Base-by-base conservation (phyloP, 2,888 invertebrate genomes). In the Onthophagus sagittarius region DNA sequence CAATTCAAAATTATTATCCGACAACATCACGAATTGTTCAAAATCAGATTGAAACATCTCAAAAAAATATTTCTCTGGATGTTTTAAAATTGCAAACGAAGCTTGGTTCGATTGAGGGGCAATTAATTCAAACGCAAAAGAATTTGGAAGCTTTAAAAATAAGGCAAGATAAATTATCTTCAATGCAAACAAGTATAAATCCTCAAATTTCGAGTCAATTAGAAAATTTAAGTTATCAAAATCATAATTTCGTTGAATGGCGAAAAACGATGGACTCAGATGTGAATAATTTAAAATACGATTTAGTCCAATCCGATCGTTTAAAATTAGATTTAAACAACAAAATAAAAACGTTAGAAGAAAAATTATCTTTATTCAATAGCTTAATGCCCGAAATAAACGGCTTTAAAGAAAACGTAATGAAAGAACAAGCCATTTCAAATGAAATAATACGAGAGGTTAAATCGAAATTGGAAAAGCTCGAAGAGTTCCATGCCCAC, bases 181-280 rank as follows among this genome's bases (percentile, higher is more conserved):
- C 71, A 13, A 71, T 76, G 64, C 74, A 77, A 14, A 73, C 72
- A n/a, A 63, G 33, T n/a, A 71, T 76, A 23, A 74, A 71, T 31
- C 39, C 65, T 15, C 74, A 77, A 15, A 72, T 75, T 63, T 75
- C 80, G 72, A 75, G 75, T 4, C 75, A 77, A 32, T 74, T 79
- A 72, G 82, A 83, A 53, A 81, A 80, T 75, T n/a, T 82, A 0
- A 79, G 81, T 72, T 80, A 81, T 63, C 83, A 83, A 76, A 79
- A 76, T 65, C 79, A 88, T 87, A 85, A 87, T 76, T 77, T 88
- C n/a, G 86, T 86, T 77, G 86, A 88, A 77, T 89, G 88, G 85
- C 88, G 87, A 82, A 81, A 87, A 76, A 82, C 84, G 0, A 86
- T 87, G 0, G 88, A 86, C 76, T 84, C 86, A 84, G 82, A 88